These are phyloP conservation scores for Neoaliturus tenellus DNA, from an alignment of 2,888 invertebrate genomes.

Conservation along the genomic window DNA sequence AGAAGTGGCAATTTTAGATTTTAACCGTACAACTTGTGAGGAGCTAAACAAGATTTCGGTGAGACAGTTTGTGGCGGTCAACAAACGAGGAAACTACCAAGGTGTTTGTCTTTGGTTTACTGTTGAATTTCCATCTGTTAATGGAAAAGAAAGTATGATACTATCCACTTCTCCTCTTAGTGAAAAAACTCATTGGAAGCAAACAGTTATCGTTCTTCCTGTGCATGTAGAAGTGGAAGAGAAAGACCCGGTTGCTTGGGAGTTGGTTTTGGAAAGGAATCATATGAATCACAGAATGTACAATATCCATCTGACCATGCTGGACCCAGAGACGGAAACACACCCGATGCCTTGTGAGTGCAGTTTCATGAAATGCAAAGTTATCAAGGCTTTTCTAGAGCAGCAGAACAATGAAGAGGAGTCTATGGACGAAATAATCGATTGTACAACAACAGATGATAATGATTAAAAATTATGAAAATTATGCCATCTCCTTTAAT, in stretches of 20 bases:
- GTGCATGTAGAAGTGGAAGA: slow-evolving; percentile 76
- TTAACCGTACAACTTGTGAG: slow-evolving; percentile 77
- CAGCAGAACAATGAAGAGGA: slow-evolving; percentile 70
- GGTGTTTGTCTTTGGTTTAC: slow-evolving; percentile 88
- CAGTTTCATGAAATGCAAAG: slow-evolving; percentile 85
- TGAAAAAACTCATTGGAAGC: slow-evolving; percentile 83
- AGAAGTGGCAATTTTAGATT: slow-evolving; percentile 81
- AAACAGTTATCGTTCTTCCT: slow-evolving; percentile 86
- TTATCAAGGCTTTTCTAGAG: slow-evolving; percentile 79
- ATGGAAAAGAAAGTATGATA: slow-evolving; percentile 66
- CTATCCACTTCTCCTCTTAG: slow-evolving; percentile 78
- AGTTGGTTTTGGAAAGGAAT: slow-evolving; percentile 78
- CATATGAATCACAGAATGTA: slow-evolving; percentile 76
- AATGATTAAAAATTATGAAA: slow-evolving; percentile 32
- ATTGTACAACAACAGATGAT: slow-evolving; percentile 41
- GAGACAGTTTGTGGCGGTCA: slow-evolving; percentile 78
- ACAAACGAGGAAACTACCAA: slow-evolving; percentile 75
- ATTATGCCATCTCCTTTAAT: not conserved
- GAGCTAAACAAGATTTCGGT: slow-evolving; percentile 79
- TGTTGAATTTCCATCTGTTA: slow-evolving; percentile 80
- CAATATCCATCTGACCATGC: slow-evolving; percentile 80
- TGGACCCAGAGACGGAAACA: slow-evolving; percentile 81
- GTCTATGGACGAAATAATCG: slow-evolving; percentile 21
- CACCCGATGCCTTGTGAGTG: slow-evolving; percentile 89
- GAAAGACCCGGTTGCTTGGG: slow-evolving; percentile 82